A percentile compares a stretch with the other conserved stretches of the same genome.
These are phyloP conservation scores for Doris montereyensis DNA, from an alignment of 2,888 invertebrate genomes.

Conservation along the genomic window DNA sequence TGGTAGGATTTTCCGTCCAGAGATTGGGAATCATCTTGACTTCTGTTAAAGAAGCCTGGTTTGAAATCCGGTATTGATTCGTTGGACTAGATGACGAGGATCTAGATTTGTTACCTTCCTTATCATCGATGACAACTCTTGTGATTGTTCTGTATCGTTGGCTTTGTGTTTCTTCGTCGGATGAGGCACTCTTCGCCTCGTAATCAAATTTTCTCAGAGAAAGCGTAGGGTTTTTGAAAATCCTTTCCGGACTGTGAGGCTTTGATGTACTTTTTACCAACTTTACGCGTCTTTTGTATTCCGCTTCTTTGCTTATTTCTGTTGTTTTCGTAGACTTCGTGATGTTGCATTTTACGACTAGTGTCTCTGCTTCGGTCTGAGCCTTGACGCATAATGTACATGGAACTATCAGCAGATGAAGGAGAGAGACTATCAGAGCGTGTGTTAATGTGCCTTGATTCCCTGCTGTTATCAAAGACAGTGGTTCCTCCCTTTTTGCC, in stretches of 20 bases:
- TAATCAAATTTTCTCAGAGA: conserved; percentile 29
- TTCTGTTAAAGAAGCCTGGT: too few species aligned
- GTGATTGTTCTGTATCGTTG: conserved; percentile 35
- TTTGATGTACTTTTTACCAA: conserved; percentile 15
- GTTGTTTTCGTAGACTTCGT: not conserved
- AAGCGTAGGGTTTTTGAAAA: conserved; percentile 36
- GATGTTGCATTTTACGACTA: not conserved
- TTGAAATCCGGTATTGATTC: not conserved
- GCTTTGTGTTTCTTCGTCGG: conserved; percentile 22
- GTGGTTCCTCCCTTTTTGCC: not conserved
- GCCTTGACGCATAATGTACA: conserved; percentile 39
- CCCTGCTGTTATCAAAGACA: conserved; percentile 5
- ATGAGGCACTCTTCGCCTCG: not conserved
- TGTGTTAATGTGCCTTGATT: too few species aligned
- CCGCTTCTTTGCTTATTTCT: not conserved
- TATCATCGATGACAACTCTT: conserved; percentile 18
- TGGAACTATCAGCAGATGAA: conserved; percentile 35
- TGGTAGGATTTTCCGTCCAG: too few species aligned
- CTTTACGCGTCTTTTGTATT: conserved; percentile 5
- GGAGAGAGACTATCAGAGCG: conserved; percentile 44
- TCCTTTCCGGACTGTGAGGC: conserved; percentile 36
- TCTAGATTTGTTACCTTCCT: conserved; percentile 3
- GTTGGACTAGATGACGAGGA: conserved; percentile 27
- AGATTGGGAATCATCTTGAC: too few species aligned
- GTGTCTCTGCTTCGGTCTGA: not conserved